Percentiles rank a stretch among this genome's conserved stretches.
These are phyloP conservation scores for Melospiza melodia DNA, from an alignment of 2,113 vertebrate species.

Conservation along the genomic window DNA sequence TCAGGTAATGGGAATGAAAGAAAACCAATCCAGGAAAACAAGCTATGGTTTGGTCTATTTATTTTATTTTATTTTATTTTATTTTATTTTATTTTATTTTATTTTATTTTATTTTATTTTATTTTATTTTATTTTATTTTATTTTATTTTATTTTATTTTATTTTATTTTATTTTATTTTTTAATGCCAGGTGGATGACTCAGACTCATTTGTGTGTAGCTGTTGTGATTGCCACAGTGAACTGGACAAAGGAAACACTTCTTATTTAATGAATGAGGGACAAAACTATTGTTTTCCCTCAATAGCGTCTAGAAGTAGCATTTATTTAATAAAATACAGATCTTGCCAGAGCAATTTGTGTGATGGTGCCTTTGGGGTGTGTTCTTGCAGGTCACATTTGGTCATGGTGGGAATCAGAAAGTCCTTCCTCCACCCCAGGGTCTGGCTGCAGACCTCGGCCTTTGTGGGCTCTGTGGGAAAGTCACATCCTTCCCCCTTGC, in stretches of 20 bases:
- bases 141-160: not conserved
- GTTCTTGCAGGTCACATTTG: not conserved
- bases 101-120: too few species aligned
- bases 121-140: too few species aligned
- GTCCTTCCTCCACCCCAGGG: not conserved
- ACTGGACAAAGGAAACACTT: not conserved
- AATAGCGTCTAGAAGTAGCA: not conserved
- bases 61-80: too few species aligned
- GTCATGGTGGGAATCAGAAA: not conserved
- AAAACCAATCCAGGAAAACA: not conserved
- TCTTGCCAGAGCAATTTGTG: not conserved
- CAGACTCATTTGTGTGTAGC: not conserved
- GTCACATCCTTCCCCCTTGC: not conserved
- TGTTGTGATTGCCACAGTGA: not conserved
- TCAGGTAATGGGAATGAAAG: not conserved
- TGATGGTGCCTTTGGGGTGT: not conserved
- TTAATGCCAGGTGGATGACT: fast-evolving
- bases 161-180: not conserved
- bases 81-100: too few species aligned
- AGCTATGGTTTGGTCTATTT: not conserved
- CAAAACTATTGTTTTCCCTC: not conserved
- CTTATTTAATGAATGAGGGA: not conserved
- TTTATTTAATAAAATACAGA: not conserved
- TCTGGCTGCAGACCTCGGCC: not conserved
- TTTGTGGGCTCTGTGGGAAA: not conserved